phyloP scores from a whole-genome alignment of 2,888 invertebrate genomes.

The Eulithis prunata region DNA sequence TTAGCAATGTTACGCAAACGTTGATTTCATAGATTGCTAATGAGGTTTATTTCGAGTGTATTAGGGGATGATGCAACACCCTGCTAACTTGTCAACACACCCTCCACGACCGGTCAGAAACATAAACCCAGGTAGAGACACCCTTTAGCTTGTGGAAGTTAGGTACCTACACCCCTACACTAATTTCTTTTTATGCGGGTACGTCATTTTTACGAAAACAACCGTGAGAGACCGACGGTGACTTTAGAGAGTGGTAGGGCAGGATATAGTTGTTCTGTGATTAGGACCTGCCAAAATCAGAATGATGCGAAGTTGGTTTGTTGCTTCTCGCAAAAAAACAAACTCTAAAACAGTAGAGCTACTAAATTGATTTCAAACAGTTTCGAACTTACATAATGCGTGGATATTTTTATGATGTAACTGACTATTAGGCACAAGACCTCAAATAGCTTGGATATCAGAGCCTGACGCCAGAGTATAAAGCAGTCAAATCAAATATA shows the following conservation, averaged over 20 bases:
- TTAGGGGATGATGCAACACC: slow-evolving; percentile 36
- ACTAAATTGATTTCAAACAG: too few relatives aligned
- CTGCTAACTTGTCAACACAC: slow-evolving; percentile 50
- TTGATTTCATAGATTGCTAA: slow-evolving; percentile 22
- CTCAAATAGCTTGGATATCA: too few relatives aligned
- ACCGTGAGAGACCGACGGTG: background rate
- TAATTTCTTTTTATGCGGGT: slow-evolving; percentile 8
- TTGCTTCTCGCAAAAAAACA: too few relatives aligned
- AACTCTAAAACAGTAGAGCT: too few relatives aligned
- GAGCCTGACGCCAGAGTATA: too few relatives aligned
- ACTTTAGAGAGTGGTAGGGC: background rate
- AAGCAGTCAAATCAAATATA: too few relatives aligned
- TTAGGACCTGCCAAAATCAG: slow-evolving; percentile 9
- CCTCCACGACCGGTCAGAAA: slow-evolving; percentile 50
- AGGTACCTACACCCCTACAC: slow-evolving; percentile 6
- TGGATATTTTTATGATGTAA: too few relatives aligned
- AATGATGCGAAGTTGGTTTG: background rate
- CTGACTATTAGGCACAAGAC: too few relatives aligned
- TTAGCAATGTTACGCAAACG: slow-evolving; percentile 27
- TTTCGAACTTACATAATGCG: too few relatives aligned
- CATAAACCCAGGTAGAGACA: slow-evolving; percentile 48
- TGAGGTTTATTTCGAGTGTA: slow-evolving; percentile 31
- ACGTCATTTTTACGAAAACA: slow-evolving; percentile 15
- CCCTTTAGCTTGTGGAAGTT: slow-evolving; percentile 27
- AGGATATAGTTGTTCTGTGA: background rate